Evolutionary conservation across 2,113 vertebrate genomes (phyloP), one percentile per base, ranked within the genome.

Genomic region (Hystrix cristata): DNA sequence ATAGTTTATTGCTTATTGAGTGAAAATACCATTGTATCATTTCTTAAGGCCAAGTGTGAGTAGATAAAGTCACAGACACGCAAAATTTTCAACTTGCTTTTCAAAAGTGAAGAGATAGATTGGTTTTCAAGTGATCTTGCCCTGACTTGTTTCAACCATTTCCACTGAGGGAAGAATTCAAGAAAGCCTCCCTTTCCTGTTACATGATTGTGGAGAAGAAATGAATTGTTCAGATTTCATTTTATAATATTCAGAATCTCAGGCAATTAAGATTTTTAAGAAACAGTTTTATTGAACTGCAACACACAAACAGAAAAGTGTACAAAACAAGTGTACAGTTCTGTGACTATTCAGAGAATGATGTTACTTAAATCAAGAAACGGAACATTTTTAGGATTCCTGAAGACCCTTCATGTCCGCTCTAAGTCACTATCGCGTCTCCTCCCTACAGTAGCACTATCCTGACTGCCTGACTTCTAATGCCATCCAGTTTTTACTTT

Each of bases 121-220:
- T 69, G 9, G 2, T 89, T 94, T 95, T 89, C 72, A 86, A 76
- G 60, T 81, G 18, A 86, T n/a, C 86, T 89, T 76, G 14, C 51
- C 27, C 92, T 92, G 72, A 38, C 79, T 14, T 81, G 13, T 55
- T 94, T 80, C 46, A 93, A 67, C 27, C 4, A 62, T 89, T 91
- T 96, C 48, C 51, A 51, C 1, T 76, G 48, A 81, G 65, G 31
- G 29, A 91, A 91, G 79, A 85, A 80, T 76, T 86, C 12, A 51
- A 89, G 51, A 81, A 96, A 89, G 18, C 5, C 3, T 89, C 8
- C 3, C 89, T 97, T 88, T 13, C 69, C 38, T 76, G 3, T 89
- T 89, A 74, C 48, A 72, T 91, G 19, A 92, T n/a, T 92, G 29
- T 34, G 6, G 76, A 67, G 64, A 89, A 81, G 15, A 97, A 96